Evolutionary conservation across 2,888 invertebrate genomes (phyloP).

Genomic region (Cheilosia pagana): DNA sequence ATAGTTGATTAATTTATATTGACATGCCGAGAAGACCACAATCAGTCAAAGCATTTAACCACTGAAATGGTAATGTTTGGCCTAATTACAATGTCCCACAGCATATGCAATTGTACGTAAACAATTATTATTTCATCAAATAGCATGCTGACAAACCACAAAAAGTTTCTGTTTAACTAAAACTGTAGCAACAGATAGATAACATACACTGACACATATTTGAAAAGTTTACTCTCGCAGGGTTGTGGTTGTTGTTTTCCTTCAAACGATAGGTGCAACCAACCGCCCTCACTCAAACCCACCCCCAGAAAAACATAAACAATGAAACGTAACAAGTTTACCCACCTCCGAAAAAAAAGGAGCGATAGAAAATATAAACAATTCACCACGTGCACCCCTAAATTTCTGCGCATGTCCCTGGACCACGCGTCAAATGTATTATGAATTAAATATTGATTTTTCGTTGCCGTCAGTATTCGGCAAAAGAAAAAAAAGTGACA

Average conservation of each 20-base stretch:
- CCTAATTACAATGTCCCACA: no score
- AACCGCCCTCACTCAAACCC: not conserved
- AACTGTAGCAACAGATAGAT: conserved; percentile 1
- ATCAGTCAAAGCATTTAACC: no score
- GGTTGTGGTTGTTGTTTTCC: not conserved
- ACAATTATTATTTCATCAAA: not conserved
- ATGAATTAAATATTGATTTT: conserved; percentile 75
- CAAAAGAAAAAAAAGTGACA: conserved; percentile 52
- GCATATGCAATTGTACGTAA: not conserved
- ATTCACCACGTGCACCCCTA: conserved; percentile 57
- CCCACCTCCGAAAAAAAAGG: conserved; percentile 1
- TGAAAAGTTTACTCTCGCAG: not conserved
- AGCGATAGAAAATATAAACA: conserved; percentile 52
- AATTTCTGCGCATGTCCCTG: conserved; percentile 54
- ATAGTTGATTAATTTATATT: no score
- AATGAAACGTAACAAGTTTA: conserved; percentile 61
- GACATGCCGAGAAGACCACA: no score
- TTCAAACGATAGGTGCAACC: not conserved
- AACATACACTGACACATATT: not conserved
- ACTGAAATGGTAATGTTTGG: no score
- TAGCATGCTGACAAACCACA: not conserved
- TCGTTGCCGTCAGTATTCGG: conserved; percentile 35
- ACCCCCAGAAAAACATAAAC: conserved; percentile 36
- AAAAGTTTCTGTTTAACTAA: not conserved
- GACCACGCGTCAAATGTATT: conserved; percentile 49